Percentiles rank a stretch among this genome's conserved stretches.
These are phyloP conservation scores for Drosophila phalerata DNA, from an alignment of 2,888 invertebrate species.

Conservation along the genomic window DNA sequence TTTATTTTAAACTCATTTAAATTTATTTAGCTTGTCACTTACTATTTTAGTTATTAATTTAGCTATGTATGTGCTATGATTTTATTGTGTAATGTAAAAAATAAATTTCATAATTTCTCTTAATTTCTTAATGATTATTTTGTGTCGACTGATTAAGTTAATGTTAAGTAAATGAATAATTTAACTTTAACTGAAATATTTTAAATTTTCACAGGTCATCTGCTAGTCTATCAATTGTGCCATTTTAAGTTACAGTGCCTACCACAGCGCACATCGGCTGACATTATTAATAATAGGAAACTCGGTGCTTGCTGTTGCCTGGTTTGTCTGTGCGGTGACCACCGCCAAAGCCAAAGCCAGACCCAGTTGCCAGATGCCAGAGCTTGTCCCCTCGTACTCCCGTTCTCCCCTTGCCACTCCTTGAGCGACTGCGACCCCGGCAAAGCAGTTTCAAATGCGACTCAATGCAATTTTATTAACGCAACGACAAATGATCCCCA, in stretches of 20 bases:
- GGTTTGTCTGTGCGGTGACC: constrained; percentile 61
- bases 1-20: too few species aligned
- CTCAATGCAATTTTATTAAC: constrained; percentile 84
- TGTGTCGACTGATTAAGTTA: too few species aligned
- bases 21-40: too few species aligned
- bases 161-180: too few species aligned
- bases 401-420: neutral
- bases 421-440: constrained; percentile 27
- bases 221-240: constrained; percentile 7
- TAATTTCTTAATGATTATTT: too few species aligned
- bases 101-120: too few species aligned
- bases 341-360: constrained; percentile 68
- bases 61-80: too few species aligned
- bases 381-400: neutral
- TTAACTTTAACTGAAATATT: neutral
- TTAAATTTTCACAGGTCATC: constrained; percentile 21
- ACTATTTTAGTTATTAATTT: too few species aligned
- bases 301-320: constrained; percentile 43
- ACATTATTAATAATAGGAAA: constrained; percentile 74
- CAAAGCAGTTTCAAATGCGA: constrained; percentile 84
- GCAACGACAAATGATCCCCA: constrained; percentile 81
- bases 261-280: constrained; percentile 61
- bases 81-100: too few species aligned
- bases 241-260: constrained; percentile 36
- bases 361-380: constrained; percentile 30